phyloP scores from a whole-genome alignment of 2,113 vertebrate genomes.

The Periophthalmus modestus region DNA sequence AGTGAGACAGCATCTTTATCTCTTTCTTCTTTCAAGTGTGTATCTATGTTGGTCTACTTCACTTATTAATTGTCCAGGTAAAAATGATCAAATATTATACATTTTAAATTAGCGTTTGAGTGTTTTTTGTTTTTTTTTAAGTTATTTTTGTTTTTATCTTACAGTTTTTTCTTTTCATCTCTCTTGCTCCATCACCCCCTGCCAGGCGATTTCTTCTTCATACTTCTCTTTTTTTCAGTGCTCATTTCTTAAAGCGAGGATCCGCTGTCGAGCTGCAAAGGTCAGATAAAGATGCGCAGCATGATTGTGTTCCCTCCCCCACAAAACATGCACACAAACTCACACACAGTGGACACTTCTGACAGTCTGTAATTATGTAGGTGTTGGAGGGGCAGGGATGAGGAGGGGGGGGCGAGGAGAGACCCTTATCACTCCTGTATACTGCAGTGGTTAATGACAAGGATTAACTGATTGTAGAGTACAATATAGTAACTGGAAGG shows the following conservation, averaged over 20 bases:
- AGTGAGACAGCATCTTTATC: slow-evolving; percentile 63
- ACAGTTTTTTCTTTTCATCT: not conserved
- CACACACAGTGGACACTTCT: slow-evolving; percentile 17
- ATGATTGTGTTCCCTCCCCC: slow-evolving; percentile 50
- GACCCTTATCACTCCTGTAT: slow-evolving; percentile 38
- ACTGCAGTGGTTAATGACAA: slow-evolving; percentile 46
- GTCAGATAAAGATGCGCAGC: slow-evolving; percentile 65
- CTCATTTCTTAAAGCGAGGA: slow-evolving; percentile 20
- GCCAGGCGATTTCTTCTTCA: not conserved
- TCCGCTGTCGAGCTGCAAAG: slow-evolving; percentile 57
- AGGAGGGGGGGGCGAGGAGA: slow-evolving; percentile 41
- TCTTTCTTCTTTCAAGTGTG: slow-evolving; percentile 10
- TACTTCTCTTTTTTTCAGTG: slow-evolving; percentile 10
- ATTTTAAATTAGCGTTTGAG: not conserved
- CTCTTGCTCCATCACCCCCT: slow-evolving; percentile 3
- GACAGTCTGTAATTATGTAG: slow-evolving; percentile 63
- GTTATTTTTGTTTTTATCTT: not conserved
- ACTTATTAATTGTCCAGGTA: slow-evolving; percentile 52
- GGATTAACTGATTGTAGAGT: slow-evolving; percentile 36
- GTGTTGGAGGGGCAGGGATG: slow-evolving; percentile 50
- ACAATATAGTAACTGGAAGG: slow-evolving; percentile 10
- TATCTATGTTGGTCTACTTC: slow-evolving; percentile 15
- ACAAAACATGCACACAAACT: slow-evolving; percentile 48
- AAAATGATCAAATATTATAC: not conserved
- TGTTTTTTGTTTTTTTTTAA: not conserved